Evolutionary conservation across 2,797 vertebrate genomes (phyloP).

Genomic region (Sebastes hopkinsi): DNA sequence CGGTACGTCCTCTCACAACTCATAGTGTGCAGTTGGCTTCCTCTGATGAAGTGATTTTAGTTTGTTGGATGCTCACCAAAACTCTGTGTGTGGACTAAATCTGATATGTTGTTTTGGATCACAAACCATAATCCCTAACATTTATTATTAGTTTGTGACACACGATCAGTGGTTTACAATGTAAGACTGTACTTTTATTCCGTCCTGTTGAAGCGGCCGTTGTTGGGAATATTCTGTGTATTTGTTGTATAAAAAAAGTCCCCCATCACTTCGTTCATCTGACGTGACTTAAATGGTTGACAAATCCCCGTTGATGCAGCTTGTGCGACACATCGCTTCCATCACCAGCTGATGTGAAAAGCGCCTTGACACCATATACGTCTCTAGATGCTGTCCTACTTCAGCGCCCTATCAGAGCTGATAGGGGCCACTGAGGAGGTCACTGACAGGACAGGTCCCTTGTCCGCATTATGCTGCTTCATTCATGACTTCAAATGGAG

Average conservation of each 20-base stretch:
- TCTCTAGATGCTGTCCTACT: constrained; percentile 55
- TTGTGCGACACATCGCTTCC: constrained; percentile 30
- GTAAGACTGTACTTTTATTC: neutral
- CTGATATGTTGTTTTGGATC: constrained; percentile 17
- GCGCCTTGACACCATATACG: constrained; percentile 44
- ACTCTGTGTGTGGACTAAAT: constrained; percentile 23
- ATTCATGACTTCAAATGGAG: constrained; percentile 80
- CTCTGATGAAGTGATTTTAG: constrained; percentile 5
- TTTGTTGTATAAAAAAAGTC: neutral
- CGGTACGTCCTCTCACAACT: constrained; percentile 73
- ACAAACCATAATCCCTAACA: constrained; percentile 7
- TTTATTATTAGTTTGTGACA: constrained; percentile 2
- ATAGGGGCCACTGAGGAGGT: constrained; percentile 70
- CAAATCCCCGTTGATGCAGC: constrained; percentile 46
- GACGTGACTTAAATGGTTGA: constrained; percentile 39
- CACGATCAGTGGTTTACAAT: neutral
- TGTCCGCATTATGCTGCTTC: constrained; percentile 17
- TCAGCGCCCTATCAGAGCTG: constrained; percentile 61
- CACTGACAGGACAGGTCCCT: constrained; percentile 45
- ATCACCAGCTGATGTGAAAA: constrained; percentile 43
- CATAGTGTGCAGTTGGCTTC: constrained; percentile 8
- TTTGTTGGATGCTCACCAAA: constrained; percentile 28
- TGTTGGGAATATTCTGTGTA: neutral
- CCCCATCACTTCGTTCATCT: constrained; percentile 18
- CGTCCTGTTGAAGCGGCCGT: neutral